Conservation (phyloP, 2,113 vertebrate species). For the Leptobrachium leishanense region DNA sequence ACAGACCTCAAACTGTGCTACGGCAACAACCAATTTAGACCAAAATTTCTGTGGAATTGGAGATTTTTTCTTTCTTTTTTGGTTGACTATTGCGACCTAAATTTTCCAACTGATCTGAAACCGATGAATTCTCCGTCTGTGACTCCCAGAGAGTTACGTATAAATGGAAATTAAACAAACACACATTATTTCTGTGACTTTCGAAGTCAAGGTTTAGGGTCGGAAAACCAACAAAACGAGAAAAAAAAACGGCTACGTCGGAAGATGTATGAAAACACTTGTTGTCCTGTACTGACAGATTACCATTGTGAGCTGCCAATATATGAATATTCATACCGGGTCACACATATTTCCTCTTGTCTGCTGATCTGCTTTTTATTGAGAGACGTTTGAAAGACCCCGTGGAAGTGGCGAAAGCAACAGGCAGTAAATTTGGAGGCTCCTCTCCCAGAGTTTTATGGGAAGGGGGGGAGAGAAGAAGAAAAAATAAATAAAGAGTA, state of each 20-base stretch:
- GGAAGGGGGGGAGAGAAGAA: constrained; percentile 45
- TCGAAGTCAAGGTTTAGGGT: not conserved
- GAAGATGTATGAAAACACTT: constrained; percentile 32
- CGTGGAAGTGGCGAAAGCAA: constrained; percentile 55
- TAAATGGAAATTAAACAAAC: not conserved
- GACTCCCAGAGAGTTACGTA: too few species aligned
- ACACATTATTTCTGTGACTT: not conserved
- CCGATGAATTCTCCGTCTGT: too few species aligned
- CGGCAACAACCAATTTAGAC: too few species aligned
- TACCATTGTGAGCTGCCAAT: constrained; percentile 12
- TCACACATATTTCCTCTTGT: constrained; percentile 47
- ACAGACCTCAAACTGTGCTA: too few species aligned
- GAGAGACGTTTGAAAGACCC: constrained; percentile 33
- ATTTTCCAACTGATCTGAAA: too few species aligned
- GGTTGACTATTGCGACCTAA: too few species aligned
- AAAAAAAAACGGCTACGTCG: not conserved
- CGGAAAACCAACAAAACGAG: too few species aligned
- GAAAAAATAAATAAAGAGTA: constrained; percentile 60
- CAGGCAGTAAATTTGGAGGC: constrained; percentile 55
- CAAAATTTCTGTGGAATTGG: too few species aligned
- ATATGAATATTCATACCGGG: constrained; percentile 37
- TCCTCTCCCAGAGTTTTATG: constrained; percentile 63
- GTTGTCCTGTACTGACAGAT: not conserved
- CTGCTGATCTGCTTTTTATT: constrained; percentile 47
- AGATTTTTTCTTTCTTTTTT: too few species aligned